Conservation (phyloP, 2,797 vertebrate genomes). For the Poeciliopsis infans region DNA sequence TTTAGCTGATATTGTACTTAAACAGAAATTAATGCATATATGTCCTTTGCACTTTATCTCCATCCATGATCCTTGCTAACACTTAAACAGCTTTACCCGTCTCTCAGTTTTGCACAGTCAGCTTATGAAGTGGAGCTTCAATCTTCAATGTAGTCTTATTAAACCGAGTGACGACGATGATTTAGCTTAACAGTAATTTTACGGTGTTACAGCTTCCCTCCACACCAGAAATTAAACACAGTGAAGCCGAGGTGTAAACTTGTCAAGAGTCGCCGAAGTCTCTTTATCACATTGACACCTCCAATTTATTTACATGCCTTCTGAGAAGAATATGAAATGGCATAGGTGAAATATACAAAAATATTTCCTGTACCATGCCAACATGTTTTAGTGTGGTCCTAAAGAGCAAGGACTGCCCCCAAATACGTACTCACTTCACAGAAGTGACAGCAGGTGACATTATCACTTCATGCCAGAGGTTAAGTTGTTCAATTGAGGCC, state of each 20-base stretch:
- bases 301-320: slow-evolving; percentile 75
- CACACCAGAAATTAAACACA: slow-evolving; percentile 69
- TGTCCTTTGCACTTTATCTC: slow-evolving; percentile 21
- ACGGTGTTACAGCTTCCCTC: slow-evolving; percentile 62
- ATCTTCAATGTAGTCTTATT: slow-evolving; percentile 68
- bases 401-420: slow-evolving; percentile 55
- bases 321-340: slow-evolving; percentile 79
- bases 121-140: slow-evolving; percentile 59
- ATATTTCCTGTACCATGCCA: slow-evolving; percentile 82
- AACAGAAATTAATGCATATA: slow-evolving; percentile 26
- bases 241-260: slow-evolving; percentile 70
- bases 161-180: slow-evolving; percentile 52
- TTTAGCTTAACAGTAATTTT: slow-evolving; percentile 50
- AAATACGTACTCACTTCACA: slow-evolving; percentile 81
- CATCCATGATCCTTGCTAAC: slow-evolving; percentile 15
- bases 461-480: slow-evolving; percentile 66
- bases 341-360: slow-evolving; percentile 80
- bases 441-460: slow-evolving; percentile 81
- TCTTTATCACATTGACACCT: slow-evolving; percentile 69
- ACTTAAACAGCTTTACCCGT: slow-evolving; percentile 39
- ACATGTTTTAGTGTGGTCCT: slow-evolving; percentile 66
- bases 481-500: slow-evolving; percentile 52
- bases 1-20: slow-evolving; percentile 5
- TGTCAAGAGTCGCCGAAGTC: slow-evolving; percentile 56
- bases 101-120: slow-evolving; percentile 66